These are phyloP conservation scores for Delia radicum DNA, from an alignment of 1,140 invertebrate genomes.

Conservation along the genomic window DNA sequence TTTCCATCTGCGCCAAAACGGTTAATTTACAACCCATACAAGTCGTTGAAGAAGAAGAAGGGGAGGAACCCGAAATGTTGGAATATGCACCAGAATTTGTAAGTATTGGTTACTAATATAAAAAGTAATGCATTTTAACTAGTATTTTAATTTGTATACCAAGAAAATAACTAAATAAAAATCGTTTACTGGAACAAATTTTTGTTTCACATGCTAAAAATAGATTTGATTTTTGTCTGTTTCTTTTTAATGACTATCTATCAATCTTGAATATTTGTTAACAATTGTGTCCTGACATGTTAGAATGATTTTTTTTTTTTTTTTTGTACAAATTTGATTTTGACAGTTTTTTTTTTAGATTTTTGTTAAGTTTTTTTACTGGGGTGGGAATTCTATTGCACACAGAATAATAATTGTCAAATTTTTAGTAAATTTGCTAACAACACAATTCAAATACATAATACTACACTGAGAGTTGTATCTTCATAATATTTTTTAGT, in stretches of 20 bases:
- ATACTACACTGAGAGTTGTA: no score
- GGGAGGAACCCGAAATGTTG: neutral
- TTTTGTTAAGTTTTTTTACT: no score
- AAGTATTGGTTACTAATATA: neutral
- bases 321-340: no score
- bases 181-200: neutral
- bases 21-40: constrained; percentile 12
- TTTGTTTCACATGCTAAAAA: neutral
- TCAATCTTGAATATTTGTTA: neutral
- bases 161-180: neutral
- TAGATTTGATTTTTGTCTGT: neutral
- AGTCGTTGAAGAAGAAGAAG: neutral
- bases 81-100: constrained; percentile 26
- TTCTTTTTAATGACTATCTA: neutral
- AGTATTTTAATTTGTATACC: neutral
- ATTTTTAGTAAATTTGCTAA: no score
- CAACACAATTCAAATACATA: no score
- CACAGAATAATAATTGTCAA: no score
- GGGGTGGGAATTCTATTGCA: no score
- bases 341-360: no score
- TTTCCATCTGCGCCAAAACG: neutral
- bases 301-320: neutral
- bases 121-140: neutral
- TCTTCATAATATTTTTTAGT: no score
- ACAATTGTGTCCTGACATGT: neutral